A percentile compares a stretch with the other conserved stretches of the same genome.
phyloP scores from a whole-genome alignment of 2,888 invertebrate genomes.

The Chalcosyrphus nemorum region DNA sequence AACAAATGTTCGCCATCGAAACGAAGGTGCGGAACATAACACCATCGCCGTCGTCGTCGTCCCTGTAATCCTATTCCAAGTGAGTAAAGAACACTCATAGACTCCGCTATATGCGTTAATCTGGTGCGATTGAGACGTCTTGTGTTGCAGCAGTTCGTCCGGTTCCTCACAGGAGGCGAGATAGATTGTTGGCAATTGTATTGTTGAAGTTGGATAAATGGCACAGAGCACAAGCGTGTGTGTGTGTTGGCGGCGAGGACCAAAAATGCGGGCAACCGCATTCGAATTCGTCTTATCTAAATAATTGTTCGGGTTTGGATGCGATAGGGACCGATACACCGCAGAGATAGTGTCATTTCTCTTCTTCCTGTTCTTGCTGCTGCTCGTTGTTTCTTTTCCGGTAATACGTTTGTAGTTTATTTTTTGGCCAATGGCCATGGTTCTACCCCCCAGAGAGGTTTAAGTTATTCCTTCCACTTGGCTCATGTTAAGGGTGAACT shows the following conservation, averaged over 20 bases:
- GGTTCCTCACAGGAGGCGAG: slow-evolving; percentile 3
- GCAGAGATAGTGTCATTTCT: slow-evolving; percentile 59
- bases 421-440: slow-evolving; percentile 60
- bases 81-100: neutral
- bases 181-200: slow-evolving; percentile 63
- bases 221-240: slow-evolving; percentile 2
- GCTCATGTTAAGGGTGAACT: neutral
- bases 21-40: slow-evolving; percentile 72
- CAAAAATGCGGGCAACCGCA: slow-evolving; percentile 66
- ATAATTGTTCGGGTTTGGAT: slow-evolving; percentile 62
- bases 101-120: slow-evolving; percentile 59
- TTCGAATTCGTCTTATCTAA: slow-evolving; percentile 66
- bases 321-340: slow-evolving; percentile 47
- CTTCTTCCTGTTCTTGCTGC: neutral
- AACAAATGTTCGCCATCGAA: slow-evolving; percentile 68
- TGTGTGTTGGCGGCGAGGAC: slow-evolving; percentile 34
- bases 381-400: slow-evolving; percentile 11
- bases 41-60: slow-evolving; percentile 21
- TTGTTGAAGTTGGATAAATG: slow-evolving; percentile 66
- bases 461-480: neutral
- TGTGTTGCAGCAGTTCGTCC: slow-evolving; percentile 2
- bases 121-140: slow-evolving; percentile 66
- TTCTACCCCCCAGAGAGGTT: neutral
- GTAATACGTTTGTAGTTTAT: neutral
- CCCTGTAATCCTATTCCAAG: neutral